A percentile compares a stretch with the other conserved stretches of the same genome.
Evolutionary conservation across 2,113 vertebrate species (phyloP).

Genomic region (Pitta sordida): DNA sequence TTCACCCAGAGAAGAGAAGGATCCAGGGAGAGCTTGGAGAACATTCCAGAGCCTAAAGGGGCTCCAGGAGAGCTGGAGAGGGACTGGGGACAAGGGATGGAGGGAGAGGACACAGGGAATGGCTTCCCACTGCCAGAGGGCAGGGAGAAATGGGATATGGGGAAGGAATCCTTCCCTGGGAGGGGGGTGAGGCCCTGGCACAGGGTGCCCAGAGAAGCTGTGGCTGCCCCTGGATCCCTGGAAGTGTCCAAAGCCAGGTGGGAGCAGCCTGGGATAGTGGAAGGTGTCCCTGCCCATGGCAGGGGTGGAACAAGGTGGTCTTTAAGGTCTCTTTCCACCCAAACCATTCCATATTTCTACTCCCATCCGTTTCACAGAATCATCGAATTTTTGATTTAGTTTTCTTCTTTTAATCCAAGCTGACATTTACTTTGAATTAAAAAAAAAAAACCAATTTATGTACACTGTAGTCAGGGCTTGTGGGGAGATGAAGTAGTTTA

Average conservation of each 20-base stretch:
- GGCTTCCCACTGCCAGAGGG: not conserved
- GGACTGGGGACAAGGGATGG: not conserved
- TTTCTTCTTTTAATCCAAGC: not conserved
- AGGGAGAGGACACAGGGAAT: not conserved
- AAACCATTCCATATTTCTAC: not conserved
- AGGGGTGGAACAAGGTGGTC: fast-evolving
- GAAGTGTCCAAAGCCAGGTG: fast-evolving
- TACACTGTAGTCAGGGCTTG: not conserved
- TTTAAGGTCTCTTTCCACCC: not conserved
- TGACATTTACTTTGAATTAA: not conserved
- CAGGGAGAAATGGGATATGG: fast-evolving
- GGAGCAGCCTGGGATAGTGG: fast-evolving
- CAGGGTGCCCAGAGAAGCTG: not conserved
- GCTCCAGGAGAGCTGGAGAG: not conserved
- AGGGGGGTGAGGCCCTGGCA: fast-evolving
- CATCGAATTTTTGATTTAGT: not conserved
- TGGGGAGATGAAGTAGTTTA: not conserved
- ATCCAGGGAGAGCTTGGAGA: fast-evolving
- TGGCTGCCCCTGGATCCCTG: not conserved
- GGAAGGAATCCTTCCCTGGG: fast-evolving
- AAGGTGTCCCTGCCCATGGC: not conserved
- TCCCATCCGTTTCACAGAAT: not conserved
- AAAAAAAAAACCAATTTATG: not conserved
- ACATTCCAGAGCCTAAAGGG: fast-evolving
- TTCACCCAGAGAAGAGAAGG: not conserved